Evolutionary conservation across 2,797 vertebrate genomes (phyloP).

Genomic region (Anguilla pacifica): DNA sequence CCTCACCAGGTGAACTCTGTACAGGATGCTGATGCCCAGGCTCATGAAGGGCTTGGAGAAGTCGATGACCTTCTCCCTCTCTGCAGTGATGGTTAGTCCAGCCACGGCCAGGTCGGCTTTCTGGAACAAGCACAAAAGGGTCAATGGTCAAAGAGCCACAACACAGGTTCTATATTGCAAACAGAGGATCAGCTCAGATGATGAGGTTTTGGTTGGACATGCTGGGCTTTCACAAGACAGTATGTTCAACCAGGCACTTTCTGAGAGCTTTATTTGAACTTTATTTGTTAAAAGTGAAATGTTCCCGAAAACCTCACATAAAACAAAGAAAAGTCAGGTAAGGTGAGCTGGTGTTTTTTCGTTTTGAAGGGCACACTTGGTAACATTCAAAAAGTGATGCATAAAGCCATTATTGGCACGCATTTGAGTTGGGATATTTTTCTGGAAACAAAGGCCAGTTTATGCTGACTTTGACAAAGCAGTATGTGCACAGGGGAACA

Average conservation of each 20-base stretch:
- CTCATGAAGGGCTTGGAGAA: conserved; percentile 99
- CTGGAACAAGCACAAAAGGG: conserved; percentile 69
- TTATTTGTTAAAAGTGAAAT: background rate
- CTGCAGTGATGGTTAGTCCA: conserved; percentile 93
- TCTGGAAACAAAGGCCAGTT: background rate
- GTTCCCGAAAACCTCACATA: background rate
- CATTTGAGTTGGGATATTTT: conserved; percentile 10
- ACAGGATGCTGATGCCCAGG: conserved; percentile 97
- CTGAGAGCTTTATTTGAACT: background rate
- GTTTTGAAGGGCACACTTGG: background rate
- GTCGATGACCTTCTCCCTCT: conserved; percentile 98
- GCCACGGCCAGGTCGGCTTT: conserved; percentile 97
- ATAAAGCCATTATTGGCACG: background rate
- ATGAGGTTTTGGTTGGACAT: background rate
- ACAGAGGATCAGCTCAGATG: background rate
- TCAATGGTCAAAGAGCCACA: background rate
- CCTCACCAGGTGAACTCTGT: conserved; percentile 92
- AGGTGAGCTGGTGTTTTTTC: background rate
- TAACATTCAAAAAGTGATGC: background rate
- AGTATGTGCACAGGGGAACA: background rate
- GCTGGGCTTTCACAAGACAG: background rate
- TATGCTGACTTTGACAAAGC: background rate
- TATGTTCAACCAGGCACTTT: background rate
- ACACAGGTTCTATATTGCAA: background rate
- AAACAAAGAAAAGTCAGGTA: background rate